Percentiles rank a stretch among this genome's conserved stretches.
Conservation (phyloP, 1,140 invertebrate genomes). For the Dendroctonus ponderosae region DNA sequence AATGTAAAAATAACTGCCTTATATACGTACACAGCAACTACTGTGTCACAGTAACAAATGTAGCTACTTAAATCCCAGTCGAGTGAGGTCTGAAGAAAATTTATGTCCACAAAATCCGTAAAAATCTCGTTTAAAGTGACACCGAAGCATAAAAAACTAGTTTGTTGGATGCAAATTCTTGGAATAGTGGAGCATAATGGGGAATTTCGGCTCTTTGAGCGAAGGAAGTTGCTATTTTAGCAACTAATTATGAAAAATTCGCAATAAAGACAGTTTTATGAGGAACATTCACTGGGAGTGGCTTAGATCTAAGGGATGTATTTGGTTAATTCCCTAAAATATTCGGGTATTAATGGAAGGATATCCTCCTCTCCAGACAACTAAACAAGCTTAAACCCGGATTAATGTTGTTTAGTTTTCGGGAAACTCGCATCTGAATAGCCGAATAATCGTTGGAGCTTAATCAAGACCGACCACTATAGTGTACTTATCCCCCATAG, state of each 20-base stretch:
- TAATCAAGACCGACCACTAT: too few species aligned
- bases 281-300: not conserved
- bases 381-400: conserved; percentile 4
- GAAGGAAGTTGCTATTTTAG: not conserved
- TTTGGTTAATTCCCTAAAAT: conserved; percentile 4
- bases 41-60: conserved; percentile 7
- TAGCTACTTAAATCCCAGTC: conserved; percentile 3
- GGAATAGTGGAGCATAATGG: too few species aligned
- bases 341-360: not conserved
- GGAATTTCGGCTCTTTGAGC: not conserved
- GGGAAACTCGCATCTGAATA: conserved; percentile 3
- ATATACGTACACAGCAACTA: conserved; percentile 2
- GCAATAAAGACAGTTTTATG: not conserved
- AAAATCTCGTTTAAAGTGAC: too few species aligned
- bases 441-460: not conserved
- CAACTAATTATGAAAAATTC: not conserved
- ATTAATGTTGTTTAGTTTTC: conserved; percentile 5
- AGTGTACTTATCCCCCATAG: too few species aligned
- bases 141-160: too few species aligned
- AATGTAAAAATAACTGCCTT: not conserved
- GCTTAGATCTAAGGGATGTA: too few species aligned
- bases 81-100: not conserved
- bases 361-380: not conserved
- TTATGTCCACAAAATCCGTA: too few species aligned
- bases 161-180: too few species aligned